Evolutionary conservation across 53 echinoderm and acorn worm genomes (phyloP).

Genomic region (Crossaster papposus): DNA sequence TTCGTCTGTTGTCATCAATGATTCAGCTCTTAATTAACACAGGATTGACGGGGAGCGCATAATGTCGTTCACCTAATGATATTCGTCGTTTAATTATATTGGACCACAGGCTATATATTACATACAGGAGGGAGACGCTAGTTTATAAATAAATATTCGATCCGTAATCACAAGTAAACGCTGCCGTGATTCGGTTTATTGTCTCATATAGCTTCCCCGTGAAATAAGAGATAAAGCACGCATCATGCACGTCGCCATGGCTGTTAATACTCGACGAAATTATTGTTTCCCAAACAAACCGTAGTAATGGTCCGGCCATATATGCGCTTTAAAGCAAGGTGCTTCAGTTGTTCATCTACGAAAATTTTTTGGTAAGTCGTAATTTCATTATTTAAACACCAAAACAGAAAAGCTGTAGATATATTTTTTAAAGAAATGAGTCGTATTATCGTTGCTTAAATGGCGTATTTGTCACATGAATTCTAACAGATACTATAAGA

Average conservation of each 20-base stretch:
- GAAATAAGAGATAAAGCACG: neutral
- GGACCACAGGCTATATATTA: neutral
- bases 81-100: neutral
- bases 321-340: no score
- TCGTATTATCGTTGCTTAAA: no score
- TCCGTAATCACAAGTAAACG: neutral
- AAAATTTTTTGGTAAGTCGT: no score
- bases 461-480: no score
- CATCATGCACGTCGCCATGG: neutral
- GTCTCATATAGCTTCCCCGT: neutral
- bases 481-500: no score
- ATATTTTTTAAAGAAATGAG: no score
- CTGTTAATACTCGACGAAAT: neutral
- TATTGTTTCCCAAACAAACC: no score
- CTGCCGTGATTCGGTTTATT: conserved; percentile 4
- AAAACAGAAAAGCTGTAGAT: no score
- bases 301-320: no score
- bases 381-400: no score
- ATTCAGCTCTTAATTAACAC: neutral
- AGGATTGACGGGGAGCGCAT: neutral
- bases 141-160: neutral
- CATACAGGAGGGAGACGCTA: neutral
- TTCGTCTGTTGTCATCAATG: neutral
- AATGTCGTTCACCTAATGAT: neutral
- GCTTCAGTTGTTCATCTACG: no score